These are phyloP conservation scores for Pogonocherus hispidulus DNA, from an alignment of 2,888 invertebrate genomes.

Conservation along the genomic window DNA sequence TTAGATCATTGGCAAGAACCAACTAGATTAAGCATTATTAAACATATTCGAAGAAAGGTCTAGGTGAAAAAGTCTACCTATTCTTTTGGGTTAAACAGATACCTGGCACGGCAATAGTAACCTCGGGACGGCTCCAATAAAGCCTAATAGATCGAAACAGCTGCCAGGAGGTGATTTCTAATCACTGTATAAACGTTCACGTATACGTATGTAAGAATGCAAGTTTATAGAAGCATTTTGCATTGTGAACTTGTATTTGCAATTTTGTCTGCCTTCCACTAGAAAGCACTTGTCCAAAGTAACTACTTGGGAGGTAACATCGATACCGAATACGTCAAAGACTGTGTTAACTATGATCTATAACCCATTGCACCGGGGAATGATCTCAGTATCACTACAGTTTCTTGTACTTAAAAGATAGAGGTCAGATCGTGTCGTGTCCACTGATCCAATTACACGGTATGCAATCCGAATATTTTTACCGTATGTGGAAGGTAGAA, in stretches of 20 bases:
- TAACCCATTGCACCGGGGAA: slow-evolving; percentile 25
- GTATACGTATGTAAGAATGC: no score
- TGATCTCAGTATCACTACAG: slow-evolving; percentile 12
- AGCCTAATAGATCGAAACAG: no score
- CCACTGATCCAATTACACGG: slow-evolving; percentile 23
- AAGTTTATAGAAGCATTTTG: no score
- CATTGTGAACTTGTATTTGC: background rate
- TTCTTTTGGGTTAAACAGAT: no score
- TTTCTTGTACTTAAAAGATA: slow-evolving; percentile 9
- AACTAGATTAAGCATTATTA: no score
- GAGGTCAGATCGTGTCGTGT: slow-evolving; percentile 30
- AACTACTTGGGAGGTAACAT: background rate
- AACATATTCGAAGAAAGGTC: no score
- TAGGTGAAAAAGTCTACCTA: no score
- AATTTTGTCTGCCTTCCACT: background rate
- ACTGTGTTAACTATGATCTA: slow-evolving; percentile 15
- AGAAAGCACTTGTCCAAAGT: background rate
- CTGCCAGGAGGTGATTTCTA: no score
- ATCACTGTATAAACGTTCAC: no score
- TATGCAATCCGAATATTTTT: slow-evolving; percentile 15
- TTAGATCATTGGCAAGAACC: no score
- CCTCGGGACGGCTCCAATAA: no score
- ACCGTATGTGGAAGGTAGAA: background rate
- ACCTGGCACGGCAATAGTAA: no score
- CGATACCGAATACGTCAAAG: slow-evolving; percentile 5